Percentiles rank a stretch among this genome's conserved stretches.
phyloP scores from a whole-genome alignment of 2,888 invertebrate species.

The Callyntrura guangdongensis region DNA sequence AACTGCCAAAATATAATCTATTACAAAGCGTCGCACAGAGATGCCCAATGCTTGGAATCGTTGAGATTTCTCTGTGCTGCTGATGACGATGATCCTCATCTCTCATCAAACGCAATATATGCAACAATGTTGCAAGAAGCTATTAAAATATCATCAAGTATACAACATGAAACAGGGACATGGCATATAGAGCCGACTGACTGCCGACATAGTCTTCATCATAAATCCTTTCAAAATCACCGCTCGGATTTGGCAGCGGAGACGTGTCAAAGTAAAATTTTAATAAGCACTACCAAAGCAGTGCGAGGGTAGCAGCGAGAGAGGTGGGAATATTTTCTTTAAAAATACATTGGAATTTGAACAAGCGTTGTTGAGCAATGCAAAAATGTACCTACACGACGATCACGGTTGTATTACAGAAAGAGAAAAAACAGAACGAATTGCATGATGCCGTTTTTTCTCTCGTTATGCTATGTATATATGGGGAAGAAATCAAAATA shows the following conservation, averaged over 20 bases:
- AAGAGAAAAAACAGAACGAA: slow-evolving; percentile 11
- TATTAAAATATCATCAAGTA: slow-evolving; percentile 15
- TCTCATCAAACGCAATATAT: slow-evolving; percentile 18
- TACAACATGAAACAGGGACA: slow-evolving; percentile 8
- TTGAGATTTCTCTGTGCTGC: background rate
- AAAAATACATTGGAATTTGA: background rate
- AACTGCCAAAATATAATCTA: background rate
- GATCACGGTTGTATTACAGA: background rate
- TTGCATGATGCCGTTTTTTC: slow-evolving; percentile 21
- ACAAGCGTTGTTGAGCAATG: background rate
- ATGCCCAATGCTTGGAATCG: slow-evolving; percentile 16
- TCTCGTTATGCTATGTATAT: background rate
- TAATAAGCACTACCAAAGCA: slow-evolving; percentile 3
- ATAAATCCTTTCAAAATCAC: slow-evolving; percentile 44
- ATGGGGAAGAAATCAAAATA: background rate
- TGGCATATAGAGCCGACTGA: background rate
- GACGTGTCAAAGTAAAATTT: background rate
- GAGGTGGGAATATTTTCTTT: background rate
- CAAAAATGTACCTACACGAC: no score
- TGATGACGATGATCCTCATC: background rate
- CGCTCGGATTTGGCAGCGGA: background rate
- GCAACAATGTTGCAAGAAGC: slow-evolving; percentile 57
- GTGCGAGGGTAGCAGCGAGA: background rate
- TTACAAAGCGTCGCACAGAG: background rate
- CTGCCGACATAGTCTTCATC: slow-evolving; percentile 44